Evolutionary conservation across 2,113 vertebrate genomes (phyloP).

Genomic region (Spermophilus dauricus): DNA sequence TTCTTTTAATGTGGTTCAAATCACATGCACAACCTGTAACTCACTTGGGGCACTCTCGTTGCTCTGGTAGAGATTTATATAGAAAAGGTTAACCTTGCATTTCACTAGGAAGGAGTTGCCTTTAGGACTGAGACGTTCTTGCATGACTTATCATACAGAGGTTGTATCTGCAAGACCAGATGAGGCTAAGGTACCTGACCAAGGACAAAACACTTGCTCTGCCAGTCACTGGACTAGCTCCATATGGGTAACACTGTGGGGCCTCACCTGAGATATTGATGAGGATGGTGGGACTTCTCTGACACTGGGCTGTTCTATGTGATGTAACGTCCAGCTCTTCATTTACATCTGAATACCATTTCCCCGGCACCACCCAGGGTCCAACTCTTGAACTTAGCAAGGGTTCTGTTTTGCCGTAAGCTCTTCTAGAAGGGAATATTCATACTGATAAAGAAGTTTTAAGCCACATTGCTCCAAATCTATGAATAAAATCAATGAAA

Average conservation of each 20-base stretch:
- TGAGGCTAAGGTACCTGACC: background rate
- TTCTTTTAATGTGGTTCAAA: conserved; percentile 66
- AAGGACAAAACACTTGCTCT: background rate
- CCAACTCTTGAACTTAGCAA: background rate
- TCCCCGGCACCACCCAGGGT: background rate
- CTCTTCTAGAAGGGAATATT: background rate
- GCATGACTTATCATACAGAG: background rate
- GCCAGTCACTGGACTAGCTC: background rate
- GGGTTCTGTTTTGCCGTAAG: background rate
- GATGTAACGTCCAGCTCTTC: background rate
- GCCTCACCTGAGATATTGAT: background rate
- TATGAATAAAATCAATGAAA: background rate
- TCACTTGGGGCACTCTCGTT: background rate
- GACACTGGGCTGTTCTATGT: background rate
- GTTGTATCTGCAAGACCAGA: background rate
- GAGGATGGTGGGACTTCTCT: background rate
- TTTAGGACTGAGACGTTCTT: background rate
- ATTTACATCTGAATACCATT: background rate
- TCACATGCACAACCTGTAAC: conserved; percentile 38
- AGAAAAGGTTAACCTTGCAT: conserved; percentile 9
- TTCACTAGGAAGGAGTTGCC: background rate
- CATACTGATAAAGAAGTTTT: background rate
- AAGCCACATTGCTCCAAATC: background rate
- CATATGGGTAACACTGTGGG: background rate
- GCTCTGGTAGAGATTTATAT: background rate